Evolutionary conservation across 2,797 vertebrate genomes (phyloP).

Genomic region (Dipus sagitta): DNA sequence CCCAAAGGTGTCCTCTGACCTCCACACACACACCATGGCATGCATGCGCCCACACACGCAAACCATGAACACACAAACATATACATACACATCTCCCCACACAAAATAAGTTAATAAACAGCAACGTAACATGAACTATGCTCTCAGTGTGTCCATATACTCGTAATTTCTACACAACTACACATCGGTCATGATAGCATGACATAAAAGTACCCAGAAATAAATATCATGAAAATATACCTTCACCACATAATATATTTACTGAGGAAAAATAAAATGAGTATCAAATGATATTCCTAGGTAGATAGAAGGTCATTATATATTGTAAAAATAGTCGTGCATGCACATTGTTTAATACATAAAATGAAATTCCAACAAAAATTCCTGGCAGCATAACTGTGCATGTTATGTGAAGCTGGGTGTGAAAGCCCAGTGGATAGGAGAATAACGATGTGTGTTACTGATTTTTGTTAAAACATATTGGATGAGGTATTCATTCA

Average conservation of each 20-base stretch:
- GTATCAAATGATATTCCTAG: neutral
- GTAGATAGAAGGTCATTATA: neutral
- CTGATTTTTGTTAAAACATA: rapidly evolving
- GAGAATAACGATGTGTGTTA: neutral
- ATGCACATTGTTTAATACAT: neutral
- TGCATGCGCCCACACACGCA: too few species aligned
- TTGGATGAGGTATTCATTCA: rapidly evolving
- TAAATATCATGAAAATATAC: neutral
- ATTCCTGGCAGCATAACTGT: neutral
- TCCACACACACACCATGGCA: too few species aligned
- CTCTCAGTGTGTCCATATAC: neutral
- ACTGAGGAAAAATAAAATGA: neutral
- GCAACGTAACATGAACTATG: neutral
- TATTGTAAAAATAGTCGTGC: neutral
- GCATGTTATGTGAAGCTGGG: neutral
- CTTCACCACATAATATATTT: neutral
- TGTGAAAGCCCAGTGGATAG: neutral
- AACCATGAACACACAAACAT: too few species aligned
- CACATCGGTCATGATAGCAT: neutral
- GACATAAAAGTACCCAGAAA: neutral
- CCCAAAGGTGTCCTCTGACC: too few species aligned
- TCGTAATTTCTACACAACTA: neutral
- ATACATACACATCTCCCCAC: too few species aligned
- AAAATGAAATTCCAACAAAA: neutral
- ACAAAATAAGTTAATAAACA: neutral